These are phyloP conservation scores for Eupithecia dodoneata DNA, from an alignment of 2,888 invertebrate species.

Conservation along the genomic window DNA sequence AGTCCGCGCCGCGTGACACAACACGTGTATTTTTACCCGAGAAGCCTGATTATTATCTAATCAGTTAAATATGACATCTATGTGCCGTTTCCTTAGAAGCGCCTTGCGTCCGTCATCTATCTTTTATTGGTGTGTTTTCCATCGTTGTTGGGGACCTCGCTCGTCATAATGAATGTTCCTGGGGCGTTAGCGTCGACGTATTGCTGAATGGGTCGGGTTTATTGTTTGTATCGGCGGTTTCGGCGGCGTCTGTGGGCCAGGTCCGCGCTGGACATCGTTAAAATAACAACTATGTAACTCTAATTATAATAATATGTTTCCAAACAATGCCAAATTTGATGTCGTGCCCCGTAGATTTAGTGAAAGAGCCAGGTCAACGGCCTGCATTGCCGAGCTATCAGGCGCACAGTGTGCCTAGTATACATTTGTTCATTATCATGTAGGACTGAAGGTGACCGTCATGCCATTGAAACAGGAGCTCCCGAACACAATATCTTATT, in stretches of 20 bases:
- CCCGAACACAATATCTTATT: not conserved
- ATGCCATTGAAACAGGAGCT: not conserved
- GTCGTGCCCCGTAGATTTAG: too few relatives aligned
- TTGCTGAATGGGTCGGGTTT: slow-evolving; percentile 15
- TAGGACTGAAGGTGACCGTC: not conserved
- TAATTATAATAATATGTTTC: too few relatives aligned
- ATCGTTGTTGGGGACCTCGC: not conserved
- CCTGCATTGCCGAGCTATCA: too few relatives aligned
- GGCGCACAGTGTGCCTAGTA: too few relatives aligned
- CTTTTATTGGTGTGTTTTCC: slow-evolving; percentile 4
- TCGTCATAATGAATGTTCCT: slow-evolving; percentile 14
- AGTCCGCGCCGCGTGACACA: slow-evolving; percentile 6
- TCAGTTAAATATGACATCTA: not conserved
- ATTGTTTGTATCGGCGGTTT: slow-evolving; percentile 9
- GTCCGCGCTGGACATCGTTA: too few relatives aligned
- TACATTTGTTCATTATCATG: not conserved
- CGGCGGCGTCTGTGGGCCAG: slow-evolving; percentile 2
- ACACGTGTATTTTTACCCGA: slow-evolving; percentile 1
- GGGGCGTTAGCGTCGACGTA: slow-evolving; percentile 10
- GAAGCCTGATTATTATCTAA: slow-evolving; percentile 7
- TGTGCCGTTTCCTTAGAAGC: not conserved
- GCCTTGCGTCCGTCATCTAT: not conserved
- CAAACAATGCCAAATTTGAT: too few relatives aligned
- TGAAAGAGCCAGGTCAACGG: too few relatives aligned
- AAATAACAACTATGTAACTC: too few relatives aligned